Base-by-base conservation (phyloP, 2,888 invertebrate species). In the Oligia strigilis region DNA sequence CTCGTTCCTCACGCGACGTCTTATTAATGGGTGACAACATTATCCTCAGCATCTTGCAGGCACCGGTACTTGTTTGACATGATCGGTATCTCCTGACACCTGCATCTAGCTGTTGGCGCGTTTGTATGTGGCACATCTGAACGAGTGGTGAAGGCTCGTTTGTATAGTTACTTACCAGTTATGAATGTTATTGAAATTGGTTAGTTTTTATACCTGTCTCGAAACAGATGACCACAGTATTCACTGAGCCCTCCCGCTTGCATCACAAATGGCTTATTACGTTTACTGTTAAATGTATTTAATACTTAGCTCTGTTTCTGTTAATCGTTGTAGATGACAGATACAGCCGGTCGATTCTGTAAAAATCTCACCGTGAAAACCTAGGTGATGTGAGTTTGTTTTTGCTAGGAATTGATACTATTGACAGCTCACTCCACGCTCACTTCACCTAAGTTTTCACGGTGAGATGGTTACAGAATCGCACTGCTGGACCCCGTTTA, bases 31-130 rank as follows among this genome's bases (percentile, higher is more conserved):
- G 78, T 76, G 87, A 90, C 91, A 90, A 89, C 90, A 87, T 86
- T 92, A 92, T 93, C 92, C 82, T 80, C 71, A 82, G 84, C 88
- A 93, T 92, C 92, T 92, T 82, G 88, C 87, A 89, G 91, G 91
- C 88, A 84, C 84, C 84, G 86, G 87, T 85, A 87, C 87, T 81
- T 82, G 91, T 85, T 80, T 80, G 84, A 90, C 89, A 82, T 82
- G 92, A 93, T 92, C 80, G 77, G 84, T 90, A 92, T 92, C 92
- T 89, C 72, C 83, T 90, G 91, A 91, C 92, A 91, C 91, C 87
- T 88, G 87, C 87, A 81, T 75, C 82, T 89, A 87, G 80, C 83
- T 83, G 80, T 79, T 87, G 77, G 72, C 73, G 73, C 75, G 81
- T 84, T 87, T 81, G 77, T 84, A 83, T 81, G 80, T 85, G 69